These are phyloP conservation scores for Drymodes brunneopygia DNA, from an alignment of 2,113 vertebrate genomes.

Conservation along the genomic window DNA sequence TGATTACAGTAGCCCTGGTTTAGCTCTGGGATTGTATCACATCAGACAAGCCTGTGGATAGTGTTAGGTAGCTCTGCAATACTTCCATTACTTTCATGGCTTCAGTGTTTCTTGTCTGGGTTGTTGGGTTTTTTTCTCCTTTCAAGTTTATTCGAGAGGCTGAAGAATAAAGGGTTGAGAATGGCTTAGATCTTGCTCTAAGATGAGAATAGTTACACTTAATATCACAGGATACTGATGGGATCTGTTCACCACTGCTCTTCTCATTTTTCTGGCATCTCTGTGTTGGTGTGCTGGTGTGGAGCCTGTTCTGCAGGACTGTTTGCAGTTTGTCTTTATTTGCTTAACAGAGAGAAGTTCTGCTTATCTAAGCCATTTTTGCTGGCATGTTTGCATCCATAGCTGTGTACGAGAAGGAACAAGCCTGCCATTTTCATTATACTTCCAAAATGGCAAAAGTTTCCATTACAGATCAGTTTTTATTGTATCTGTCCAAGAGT, in stretches of 20 bases:
- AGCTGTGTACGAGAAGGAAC: not conserved
- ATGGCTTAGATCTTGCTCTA: not conserved
- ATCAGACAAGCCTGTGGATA: not conserved
- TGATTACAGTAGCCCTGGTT: not conserved
- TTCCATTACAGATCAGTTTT: not conserved
- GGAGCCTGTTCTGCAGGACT: not conserved
- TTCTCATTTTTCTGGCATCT: not conserved
- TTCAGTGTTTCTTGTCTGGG: not conserved
- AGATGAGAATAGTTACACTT: not conserved
- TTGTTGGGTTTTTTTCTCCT: not conserved
- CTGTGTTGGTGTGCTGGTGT: not conserved
- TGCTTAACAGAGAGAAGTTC: not conserved
- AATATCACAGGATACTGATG: accelerated
- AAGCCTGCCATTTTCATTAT: not conserved
- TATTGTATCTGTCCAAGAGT: not conserved
- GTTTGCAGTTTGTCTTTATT: not conserved
- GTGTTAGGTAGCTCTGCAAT: not conserved
- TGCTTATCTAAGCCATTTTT: not conserved
- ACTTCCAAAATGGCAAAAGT: not conserved
- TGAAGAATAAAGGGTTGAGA: not conserved
- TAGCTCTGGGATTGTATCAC: not conserved
- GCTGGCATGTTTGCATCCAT: not conserved
- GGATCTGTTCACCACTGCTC: not conserved
- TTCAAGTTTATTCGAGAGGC: not conserved
- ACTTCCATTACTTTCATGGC: not conserved